Conservation (phyloP, 2,113 vertebrate species). For the Casuarius casuarius region DNA sequence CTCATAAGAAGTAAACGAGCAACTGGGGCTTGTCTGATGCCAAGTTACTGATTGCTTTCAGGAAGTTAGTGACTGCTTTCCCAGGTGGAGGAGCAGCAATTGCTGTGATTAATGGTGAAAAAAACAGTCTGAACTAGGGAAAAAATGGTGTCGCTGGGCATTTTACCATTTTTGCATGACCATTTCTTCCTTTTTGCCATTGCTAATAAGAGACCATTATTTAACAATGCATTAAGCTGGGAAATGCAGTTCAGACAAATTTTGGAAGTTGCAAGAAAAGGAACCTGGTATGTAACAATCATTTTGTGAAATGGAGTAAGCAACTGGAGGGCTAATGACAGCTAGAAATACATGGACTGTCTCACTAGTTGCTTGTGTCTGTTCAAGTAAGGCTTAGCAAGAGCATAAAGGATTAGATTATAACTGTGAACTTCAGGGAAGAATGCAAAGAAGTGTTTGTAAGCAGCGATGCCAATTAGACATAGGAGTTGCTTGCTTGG, state of each 20-base stretch:
- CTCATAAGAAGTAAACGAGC: background rate
- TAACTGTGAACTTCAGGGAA: background rate
- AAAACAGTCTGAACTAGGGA: background rate
- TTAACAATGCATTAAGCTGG: background rate
- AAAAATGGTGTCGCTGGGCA: background rate
- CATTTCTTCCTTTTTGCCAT: background rate
- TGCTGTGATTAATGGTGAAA: background rate
- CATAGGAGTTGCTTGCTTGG: conserved; percentile 1
- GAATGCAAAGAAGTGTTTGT: conserved; percentile 36
- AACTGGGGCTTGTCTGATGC: background rate
- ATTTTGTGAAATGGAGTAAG: background rate
- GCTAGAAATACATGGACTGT: background rate
- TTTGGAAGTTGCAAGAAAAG: conserved; percentile 15
- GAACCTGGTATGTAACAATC: background rate
- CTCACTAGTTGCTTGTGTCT: background rate
- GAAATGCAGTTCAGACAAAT: background rate
- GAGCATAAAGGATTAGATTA: background rate
- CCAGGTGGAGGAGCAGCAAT: background rate
- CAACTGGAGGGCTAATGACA: background rate
- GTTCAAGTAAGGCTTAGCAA: background rate
- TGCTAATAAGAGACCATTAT: conserved; percentile 17
- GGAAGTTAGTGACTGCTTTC: background rate
- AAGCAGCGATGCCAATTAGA: conserved; percentile 27
- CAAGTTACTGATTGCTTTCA: background rate
- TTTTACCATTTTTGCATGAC: conserved; percentile 17